phyloP scores from a whole-genome alignment of 2,113 vertebrate species.

The Merops nubicus region DNA sequence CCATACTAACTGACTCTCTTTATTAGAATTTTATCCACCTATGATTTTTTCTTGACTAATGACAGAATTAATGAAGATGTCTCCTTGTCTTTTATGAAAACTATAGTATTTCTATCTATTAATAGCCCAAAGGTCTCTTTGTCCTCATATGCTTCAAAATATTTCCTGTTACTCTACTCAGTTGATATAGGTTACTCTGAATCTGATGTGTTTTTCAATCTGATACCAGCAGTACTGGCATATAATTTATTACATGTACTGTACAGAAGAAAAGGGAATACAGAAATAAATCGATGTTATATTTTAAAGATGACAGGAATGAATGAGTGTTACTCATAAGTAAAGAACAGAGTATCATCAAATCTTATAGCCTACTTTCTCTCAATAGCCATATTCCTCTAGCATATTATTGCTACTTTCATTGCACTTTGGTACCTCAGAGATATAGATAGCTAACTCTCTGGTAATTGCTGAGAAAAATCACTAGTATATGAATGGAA shows the following conservation, averaged over 20 bases:
- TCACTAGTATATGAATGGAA: background rate
- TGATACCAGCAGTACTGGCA: background rate
- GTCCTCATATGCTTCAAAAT: background rate
- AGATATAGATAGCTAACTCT: background rate
- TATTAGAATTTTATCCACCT: background rate
- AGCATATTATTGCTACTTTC: background rate
- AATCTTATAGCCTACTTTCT: background rate
- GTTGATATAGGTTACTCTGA: too few species aligned
- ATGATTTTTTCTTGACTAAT: background rate
- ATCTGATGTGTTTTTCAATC: background rate
- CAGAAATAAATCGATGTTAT: background rate
- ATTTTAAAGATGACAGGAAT: background rate
- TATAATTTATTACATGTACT: background rate
- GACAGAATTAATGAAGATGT: background rate
- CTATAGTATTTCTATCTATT: background rate
- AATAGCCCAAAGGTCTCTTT: background rate
- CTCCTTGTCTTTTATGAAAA: background rate
- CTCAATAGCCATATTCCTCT: background rate
- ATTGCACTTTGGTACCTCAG: background rate
- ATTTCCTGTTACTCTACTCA: too few species aligned
- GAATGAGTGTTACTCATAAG: accelerated
- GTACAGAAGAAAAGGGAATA: background rate
- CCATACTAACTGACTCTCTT: background rate
- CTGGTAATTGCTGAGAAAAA: background rate
- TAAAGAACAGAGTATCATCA: background rate